Evolutionary conservation across 2,797 vertebrate genomes (phyloP).

Genomic region (Pseudochirops cupreus): DNA sequence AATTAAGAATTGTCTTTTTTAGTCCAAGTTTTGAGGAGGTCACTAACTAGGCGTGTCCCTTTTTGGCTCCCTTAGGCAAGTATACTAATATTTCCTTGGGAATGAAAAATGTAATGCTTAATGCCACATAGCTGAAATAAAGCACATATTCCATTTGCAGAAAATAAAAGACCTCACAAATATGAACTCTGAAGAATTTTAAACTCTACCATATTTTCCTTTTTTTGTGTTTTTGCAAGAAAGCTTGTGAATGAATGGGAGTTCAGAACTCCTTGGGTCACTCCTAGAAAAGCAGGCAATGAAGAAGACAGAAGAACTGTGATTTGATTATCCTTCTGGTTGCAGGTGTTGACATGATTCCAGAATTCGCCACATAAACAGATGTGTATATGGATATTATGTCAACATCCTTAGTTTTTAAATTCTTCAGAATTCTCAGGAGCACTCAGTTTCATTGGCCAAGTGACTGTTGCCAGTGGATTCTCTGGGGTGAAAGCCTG

Average conservation of each 20-base stretch:
- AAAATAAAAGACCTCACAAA: conserved; percentile 55
- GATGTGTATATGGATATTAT: not conserved
- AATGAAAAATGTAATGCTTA: conserved; percentile 65
- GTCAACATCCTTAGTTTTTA: not conserved
- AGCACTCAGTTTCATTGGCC: not conserved
- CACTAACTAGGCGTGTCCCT: conserved; percentile 66
- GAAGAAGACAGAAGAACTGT: not conserved
- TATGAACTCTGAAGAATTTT: conserved; percentile 2
- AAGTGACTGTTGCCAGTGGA: not conserved
- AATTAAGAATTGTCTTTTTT: conserved; percentile 78
- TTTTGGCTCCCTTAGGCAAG: conserved; percentile 58
- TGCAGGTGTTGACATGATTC: not conserved
- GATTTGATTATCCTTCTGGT: not conserved
- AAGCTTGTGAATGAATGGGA: not conserved
- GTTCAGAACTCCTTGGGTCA: not conserved
- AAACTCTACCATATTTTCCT: not conserved
- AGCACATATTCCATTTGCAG: conserved; percentile 56
- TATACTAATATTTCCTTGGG: conserved; percentile 68
- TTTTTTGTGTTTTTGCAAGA: not conserved
- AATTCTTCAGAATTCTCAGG: not conserved
- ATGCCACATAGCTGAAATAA: conserved; percentile 55
- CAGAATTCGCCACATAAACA: not conserved
- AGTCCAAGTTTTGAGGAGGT: conserved; percentile 65
- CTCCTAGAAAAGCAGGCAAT: not conserved
- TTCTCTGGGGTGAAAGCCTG: not conserved